phyloP scores from a whole-genome alignment of 92 coral and sea anemone species.

The Meandrina meandrites region DNA sequence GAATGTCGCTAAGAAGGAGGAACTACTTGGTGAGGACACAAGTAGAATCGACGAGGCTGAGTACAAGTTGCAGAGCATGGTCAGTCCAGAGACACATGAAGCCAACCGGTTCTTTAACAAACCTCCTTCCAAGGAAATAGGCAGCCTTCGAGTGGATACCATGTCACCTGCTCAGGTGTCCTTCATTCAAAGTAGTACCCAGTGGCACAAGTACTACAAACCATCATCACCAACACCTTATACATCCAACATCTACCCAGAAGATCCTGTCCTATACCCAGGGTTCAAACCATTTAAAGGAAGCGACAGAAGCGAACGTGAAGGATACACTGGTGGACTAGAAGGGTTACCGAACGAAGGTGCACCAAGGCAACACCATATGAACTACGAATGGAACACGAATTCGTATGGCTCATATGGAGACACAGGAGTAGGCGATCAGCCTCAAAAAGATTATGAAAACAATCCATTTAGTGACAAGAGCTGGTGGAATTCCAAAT shows the following conservation, averaged over 20 bases:
- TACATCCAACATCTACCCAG: constrained; percentile 70
- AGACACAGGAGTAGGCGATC: constrained; percentile 17
- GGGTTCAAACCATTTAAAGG: constrained; percentile 15
- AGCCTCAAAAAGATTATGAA: constrained; percentile 24
- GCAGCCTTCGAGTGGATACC: constrained; percentile 71
- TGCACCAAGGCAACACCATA: constrained; percentile 15
- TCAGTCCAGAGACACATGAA: constrained; percentile 81
- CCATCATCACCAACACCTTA: constrained; percentile 44
- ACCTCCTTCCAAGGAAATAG: constrained; percentile 45
- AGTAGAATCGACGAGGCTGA: constrained; percentile 71
- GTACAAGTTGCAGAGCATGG: constrained; percentile 76
- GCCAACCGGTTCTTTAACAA: constrained; percentile 44
- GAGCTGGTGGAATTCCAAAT: constrained; percentile 45
- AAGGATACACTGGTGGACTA: not conserved
- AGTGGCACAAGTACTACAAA: constrained; percentile 81
- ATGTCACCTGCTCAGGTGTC: constrained; percentile 85
- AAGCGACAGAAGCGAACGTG: constrained; percentile 14
- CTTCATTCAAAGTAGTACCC: constrained; percentile 76
- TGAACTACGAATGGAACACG: constrained; percentile 14
- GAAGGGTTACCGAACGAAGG: constrained; percentile 8
- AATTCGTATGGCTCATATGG: constrained; percentile 30
- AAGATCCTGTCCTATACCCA: constrained; percentile 84
- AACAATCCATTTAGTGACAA: constrained; percentile 36
- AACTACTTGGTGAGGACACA: constrained; percentile 82
- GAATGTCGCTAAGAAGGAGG: constrained; percentile 65